A percentile compares a stretch with the other conserved stretches of the same genome.
These are phyloP conservation scores for Thelaira solivaga DNA, from an alignment of 2,888 invertebrate species.

Conservation along the genomic window DNA sequence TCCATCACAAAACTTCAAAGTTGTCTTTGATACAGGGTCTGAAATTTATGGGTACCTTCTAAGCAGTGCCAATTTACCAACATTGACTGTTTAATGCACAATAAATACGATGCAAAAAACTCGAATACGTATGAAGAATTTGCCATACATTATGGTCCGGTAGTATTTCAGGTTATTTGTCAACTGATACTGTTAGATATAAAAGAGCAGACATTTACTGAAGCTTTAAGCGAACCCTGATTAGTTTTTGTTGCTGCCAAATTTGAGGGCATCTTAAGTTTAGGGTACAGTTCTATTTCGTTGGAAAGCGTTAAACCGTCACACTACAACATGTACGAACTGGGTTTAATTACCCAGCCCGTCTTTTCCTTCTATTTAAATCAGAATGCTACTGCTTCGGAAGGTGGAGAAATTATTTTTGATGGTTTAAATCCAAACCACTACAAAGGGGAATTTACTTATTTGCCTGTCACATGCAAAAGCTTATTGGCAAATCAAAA, in stretches of 20 bases:
- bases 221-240: slow-evolving; percentile 96
- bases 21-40: slow-evolving; percentile 98
- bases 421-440: slow-evolving; percentile 96
- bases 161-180: slow-evolving; percentile 96
- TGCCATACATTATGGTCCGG: slow-evolving; percentile 95
- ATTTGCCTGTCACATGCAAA: slow-evolving; percentile 89
- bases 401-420: slow-evolving; percentile 93
- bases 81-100: slow-evolving; percentile 96
- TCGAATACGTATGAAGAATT: slow-evolving; percentile 90
- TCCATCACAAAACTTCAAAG: slow-evolving; percentile 92
- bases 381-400: slow-evolving; percentile 82
- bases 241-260: slow-evolving; percentile 97
- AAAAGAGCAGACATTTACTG: slow-evolving; percentile 93
- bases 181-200: slow-evolving; percentile 89
- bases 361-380: slow-evolving; percentile 97
- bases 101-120: slow-evolving; percentile 93
- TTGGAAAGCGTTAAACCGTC: slow-evolving; percentile 94
- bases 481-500: slow-evolving; percentile 98
- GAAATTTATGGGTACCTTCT: slow-evolving; percentile 99
- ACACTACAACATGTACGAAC: slow-evolving; percentile 93
- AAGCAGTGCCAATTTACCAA: slow-evolving; percentile 96
- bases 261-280: slow-evolving; percentile 98
- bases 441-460: slow-evolving; percentile 91
- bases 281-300: slow-evolving; percentile 92
- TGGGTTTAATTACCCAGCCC: slow-evolving; percentile 84